Conservation (phyloP, 2,113 vertebrate species). For the Petrocephalus zakoni region DNA sequence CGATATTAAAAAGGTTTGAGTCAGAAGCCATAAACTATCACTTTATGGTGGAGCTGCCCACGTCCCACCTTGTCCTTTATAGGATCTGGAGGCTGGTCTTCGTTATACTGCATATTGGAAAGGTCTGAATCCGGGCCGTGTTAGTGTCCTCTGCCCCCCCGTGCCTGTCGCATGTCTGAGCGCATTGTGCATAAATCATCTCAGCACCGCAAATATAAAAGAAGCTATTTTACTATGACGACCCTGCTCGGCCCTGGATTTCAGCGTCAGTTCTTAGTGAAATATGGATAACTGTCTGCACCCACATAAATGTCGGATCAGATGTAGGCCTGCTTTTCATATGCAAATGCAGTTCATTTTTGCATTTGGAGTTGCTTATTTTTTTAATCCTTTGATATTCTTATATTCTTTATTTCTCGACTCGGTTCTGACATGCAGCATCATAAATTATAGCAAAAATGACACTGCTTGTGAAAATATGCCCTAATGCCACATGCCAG, state of each 20-base stretch:
- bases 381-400: not conserved
- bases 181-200: not conserved
- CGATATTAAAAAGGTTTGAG: slow-evolving; percentile 40
- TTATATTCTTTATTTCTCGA: not conserved
- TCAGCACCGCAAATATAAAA: slow-evolving; percentile 13
- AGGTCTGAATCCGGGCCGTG: slow-evolving; percentile 15
- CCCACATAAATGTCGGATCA: not conserved
- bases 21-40: slow-evolving; percentile 39
- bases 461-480: not conserved
- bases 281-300: slow-evolving; percentile 13
- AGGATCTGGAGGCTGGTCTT: slow-evolving; percentile 16
- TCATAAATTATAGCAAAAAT: not conserved
- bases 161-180: not conserved
- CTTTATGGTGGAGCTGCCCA: slow-evolving; percentile 35
- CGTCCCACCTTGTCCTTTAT: slow-evolving; percentile 24
- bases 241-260: slow-evolving; percentile 32
- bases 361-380: not conserved
- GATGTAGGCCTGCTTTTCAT: not conserved
- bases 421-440: not conserved
- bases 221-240: slow-evolving; percentile 35
- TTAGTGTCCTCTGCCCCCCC: not conserved
- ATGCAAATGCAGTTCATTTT: not conserved
- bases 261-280: slow-evolving; percentile 25
- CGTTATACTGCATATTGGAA: slow-evolving; percentile 21
- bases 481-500: not conserved